Base-by-base conservation (phyloP, 2,888 invertebrate genomes). In the Monochamus alternatus region DNA sequence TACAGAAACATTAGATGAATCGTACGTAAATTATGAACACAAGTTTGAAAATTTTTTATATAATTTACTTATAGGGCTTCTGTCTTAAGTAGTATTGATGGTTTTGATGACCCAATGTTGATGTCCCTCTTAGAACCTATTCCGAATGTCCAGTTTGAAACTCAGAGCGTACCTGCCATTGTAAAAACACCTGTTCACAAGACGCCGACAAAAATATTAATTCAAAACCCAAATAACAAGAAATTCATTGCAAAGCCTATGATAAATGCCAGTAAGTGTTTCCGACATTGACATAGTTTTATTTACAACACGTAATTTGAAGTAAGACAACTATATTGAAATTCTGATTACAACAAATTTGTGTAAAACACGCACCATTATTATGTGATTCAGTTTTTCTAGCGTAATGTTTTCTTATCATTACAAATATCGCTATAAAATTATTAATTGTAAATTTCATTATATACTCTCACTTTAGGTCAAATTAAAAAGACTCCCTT, bases 161-260 rank as follows among this genome's bases (percentile, higher is more conserved):
- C 72, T 55, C 79, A 80, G 60, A 77, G 75, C 51, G 58, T 77
- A 65, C 70, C 81, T 67, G 77, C 76, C 44, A 69, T 52, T 51
- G n/a, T 75, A 52, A 67, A 60, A 52, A 63, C 58, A 55, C 62
- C 78, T 8, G 75, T 77, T 66, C 80, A 83, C 72, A 85, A 85
- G 81, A 82, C 84, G 80, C 83, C 85, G 5, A 84, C 86, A 2
- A 87, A 87, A 84, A 83, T 88, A 71, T 81, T 87, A 51, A 84
- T 87, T 72, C 87, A 87, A 77, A 87, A 86, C 79, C 86, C 86
- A 8, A 86, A 85, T 73, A 85, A 87, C 66, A 88, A 87, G 77
- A 87, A 86, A 75, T 84, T 85, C 63, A 86, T 88, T 73, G 81
- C 87, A 32, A 86, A 87, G 69, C 87, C 87, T 74, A 85, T 87